Percentiles rank a stretch among this genome's conserved stretches.
These are phyloP conservation scores for Arenaria interpres DNA, from an alignment of 2,113 vertebrate genomes.

Conservation along the genomic window DNA sequence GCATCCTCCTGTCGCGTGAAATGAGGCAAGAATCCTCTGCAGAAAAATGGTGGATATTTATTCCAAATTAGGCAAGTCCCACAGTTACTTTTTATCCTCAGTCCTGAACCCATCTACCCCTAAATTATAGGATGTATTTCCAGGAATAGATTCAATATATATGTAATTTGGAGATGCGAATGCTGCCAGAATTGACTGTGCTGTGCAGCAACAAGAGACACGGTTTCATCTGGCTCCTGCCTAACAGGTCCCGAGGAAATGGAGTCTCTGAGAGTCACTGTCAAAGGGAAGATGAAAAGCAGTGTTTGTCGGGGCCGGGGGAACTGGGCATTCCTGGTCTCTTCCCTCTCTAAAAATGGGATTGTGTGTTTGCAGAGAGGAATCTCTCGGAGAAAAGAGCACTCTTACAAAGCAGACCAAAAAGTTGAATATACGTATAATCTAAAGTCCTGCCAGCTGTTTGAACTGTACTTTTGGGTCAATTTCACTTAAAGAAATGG, in stretches of 20 bases:
- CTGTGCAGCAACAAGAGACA: background rate
- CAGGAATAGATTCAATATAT: background rate
- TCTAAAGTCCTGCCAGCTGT: background rate
- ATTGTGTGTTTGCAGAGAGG: background rate
- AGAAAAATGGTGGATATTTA: background rate
- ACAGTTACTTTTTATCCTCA: background rate
- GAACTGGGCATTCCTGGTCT: background rate
- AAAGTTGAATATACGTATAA: background rate
- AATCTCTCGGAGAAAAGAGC: background rate
- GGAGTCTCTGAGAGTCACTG: background rate
- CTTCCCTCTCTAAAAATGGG: background rate
- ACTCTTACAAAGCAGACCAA: background rate
- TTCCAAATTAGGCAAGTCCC: background rate
- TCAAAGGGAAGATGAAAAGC: background rate
- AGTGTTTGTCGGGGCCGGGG: background rate
- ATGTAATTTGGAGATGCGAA: background rate
- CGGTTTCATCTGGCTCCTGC: background rate
- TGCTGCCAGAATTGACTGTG: background rate
- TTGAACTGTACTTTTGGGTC: background rate
- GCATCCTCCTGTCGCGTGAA: background rate
- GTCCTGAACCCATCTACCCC: background rate
- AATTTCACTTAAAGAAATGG: background rate
- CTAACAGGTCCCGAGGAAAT: background rate
- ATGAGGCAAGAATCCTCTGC: background rate
- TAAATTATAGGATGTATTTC: constrained; percentile 1